phyloP scores from a whole-genome alignment of 2,797 vertebrate species.

The Pseudochirops cupreus region DNA sequence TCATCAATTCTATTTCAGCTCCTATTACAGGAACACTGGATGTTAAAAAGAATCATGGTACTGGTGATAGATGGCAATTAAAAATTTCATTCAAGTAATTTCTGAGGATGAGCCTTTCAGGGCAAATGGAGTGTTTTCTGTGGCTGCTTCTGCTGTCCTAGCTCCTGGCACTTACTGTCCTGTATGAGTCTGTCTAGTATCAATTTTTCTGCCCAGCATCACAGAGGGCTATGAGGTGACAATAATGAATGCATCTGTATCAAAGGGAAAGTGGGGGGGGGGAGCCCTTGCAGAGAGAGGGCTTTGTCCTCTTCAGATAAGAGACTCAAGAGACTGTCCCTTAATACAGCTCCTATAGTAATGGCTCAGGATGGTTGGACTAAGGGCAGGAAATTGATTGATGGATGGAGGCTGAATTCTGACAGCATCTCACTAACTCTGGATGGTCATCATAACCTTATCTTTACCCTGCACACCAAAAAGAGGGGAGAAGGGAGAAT shows the following conservation, averaged over 20 bases:
- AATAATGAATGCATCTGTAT: conserved; percentile 71
- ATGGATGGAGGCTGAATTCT: conserved; percentile 20
- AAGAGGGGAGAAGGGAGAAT: not conserved
- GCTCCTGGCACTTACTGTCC: conserved; percentile 27
- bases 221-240: conserved; percentile 43
- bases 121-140: not conserved
- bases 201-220: conserved; percentile 53
- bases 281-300: conserved; percentile 38
- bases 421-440: not conserved
- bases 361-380: not conserved
- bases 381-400: not conserved
- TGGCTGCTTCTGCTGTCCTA: not conserved
- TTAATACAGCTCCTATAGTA: not conserved
- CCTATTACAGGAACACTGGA: not conserved
- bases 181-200: conserved; percentile 71
- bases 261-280: conserved; percentile 56
- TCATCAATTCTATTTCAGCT: not conserved
- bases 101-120: not conserved
- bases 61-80: conserved; percentile 73
- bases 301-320: conserved; percentile 61
- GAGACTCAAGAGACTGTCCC: conserved; percentile 40
- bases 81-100: conserved; percentile 43
- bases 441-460: not conserved
- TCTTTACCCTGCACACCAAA: conserved; percentile 4
- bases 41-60: not conserved